Evolutionary conservation across 2,797 vertebrate genomes (phyloP), one percentile per base, ranked within the genome.

Genomic region (Momotus momota): DNA sequence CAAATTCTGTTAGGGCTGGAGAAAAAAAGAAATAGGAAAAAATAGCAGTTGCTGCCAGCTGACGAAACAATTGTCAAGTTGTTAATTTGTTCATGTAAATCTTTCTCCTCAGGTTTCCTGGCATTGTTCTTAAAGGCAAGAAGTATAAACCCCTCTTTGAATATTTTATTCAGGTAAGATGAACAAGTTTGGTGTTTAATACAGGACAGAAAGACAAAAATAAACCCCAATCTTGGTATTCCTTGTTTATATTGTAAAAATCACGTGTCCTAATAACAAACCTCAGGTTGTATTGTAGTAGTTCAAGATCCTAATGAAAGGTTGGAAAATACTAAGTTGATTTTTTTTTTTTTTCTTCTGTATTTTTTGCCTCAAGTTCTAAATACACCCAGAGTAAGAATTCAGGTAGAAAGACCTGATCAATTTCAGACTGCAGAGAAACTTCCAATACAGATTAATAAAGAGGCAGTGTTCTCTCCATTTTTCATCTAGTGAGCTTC

Each of bases 131-230:
- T 74, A 99, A 99, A 97, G 99, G 99, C 91, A 99, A 99, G 97
- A 99, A 98, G 83, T 99, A 99, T 95, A 99, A 98, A 95, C 99
- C 99, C 31, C 98, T 99, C 54, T 99, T 99, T 96, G 97, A 98
- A 6, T 99, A 99, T 97, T 99, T 99, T 96, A 95, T 98, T 84
- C 98, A 99, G 99, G 99, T 99, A 97, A 97, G 98, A 21, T 31
- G 10, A 78, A 38, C 9, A 16, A 66, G 4, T 94, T 77, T 75
- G 17, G 4, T 81, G 46, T 83, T 61, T 66, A 18, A 25, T 81
- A 55, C 5, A 69, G 65, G 5, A 33, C 72, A 35, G 14, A 72
- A 75, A 43, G 19, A n/a, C 10, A 81, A 52, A 79, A 72, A 23
- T 65, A 46, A 84, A 84, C 29, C 8, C 4, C 1, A 16, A 87